A percentile compares a stretch with the other conserved stretches of the same genome.
Conservation (phyloP, 1,140 invertebrate species). For the Lordiphosa mommai region DNA sequence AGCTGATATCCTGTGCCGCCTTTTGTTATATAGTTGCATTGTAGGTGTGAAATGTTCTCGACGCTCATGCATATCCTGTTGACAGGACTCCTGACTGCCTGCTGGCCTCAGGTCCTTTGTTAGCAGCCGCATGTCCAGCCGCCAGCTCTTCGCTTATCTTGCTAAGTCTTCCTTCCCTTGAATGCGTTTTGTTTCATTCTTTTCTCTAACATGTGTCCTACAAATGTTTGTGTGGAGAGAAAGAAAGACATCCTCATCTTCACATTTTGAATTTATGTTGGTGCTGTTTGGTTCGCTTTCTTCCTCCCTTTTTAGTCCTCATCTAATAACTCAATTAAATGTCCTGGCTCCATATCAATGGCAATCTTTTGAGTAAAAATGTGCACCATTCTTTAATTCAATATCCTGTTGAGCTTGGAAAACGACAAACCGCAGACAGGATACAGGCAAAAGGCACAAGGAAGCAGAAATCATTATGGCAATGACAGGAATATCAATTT, state of each 20-base stretch:
- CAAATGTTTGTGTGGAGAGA: slow-evolving; percentile 50
- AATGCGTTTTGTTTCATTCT: slow-evolving; percentile 17
- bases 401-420: slow-evolving; percentile 54
- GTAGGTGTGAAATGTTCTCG: slow-evolving; percentile 69
- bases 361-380: slow-evolving; percentile 59
- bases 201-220: slow-evolving; percentile 61
- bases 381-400: slow-evolving; percentile 64
- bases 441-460: slow-evolving; percentile 40
- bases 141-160: slow-evolving; percentile 26
- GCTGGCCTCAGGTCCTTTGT: slow-evolving; percentile 47
- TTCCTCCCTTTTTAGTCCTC: slow-evolving; percentile 26
- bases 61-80: slow-evolving; percentile 72
- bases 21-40: slow-evolving; percentile 61
- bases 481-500: slow-evolving; percentile 76
- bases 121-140: neutral
- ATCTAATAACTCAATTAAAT: slow-evolving; percentile 74
- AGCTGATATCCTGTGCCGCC: slow-evolving; percentile 60
- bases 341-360: slow-evolving; percentile 48
- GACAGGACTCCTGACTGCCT: slow-evolving; percentile 52
- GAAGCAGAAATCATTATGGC: slow-evolving; percentile 65
- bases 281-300: slow-evolving; percentile 10
- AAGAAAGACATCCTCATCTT: slow-evolving; percentile 29
- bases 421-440: slow-evolving; percentile 50
- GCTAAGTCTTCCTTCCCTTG: slow-evolving; percentile 4
- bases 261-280: slow-evolving; percentile 46